These are phyloP conservation scores for Telmatochromis brichardi DNA, from an alignment of 2,113 vertebrate genomes.

Conservation along the genomic window DNA sequence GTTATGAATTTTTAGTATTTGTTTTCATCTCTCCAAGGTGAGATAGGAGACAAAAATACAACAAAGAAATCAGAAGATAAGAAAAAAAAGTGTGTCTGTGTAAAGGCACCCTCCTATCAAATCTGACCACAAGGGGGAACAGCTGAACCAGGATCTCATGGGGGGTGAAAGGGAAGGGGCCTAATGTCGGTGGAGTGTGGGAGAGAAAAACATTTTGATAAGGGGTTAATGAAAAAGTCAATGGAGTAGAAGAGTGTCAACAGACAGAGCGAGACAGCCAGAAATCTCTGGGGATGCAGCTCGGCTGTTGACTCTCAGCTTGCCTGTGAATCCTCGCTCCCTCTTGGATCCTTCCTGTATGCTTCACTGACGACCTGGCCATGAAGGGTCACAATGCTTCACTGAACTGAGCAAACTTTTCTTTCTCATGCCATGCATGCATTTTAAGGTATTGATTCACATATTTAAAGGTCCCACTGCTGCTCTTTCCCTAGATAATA, in stretches of 20 bases:
- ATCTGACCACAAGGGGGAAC: slow-evolving; percentile 59
- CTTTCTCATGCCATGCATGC: slow-evolving; percentile 5
- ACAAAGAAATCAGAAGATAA: background rate
- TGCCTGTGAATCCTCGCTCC: slow-evolving; percentile 20
- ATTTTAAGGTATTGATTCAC: slow-evolving; percentile 4
- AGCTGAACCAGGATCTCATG: slow-evolving; percentile 17
- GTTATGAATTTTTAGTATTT: background rate
- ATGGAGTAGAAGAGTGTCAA: slow-evolving; percentile 57
- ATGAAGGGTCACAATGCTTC: slow-evolving; percentile 63
- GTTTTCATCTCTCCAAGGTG: background rate
- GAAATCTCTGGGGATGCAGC: slow-evolving; percentile 28
- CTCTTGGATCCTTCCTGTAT: slow-evolving; percentile 43
- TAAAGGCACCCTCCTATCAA: background rate
- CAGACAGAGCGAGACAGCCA: slow-evolving; percentile 34
- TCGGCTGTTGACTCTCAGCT: slow-evolving; percentile 13
- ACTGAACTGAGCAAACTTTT: slow-evolving; percentile 63
- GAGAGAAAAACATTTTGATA: slow-evolving; percentile 65
- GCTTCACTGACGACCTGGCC: slow-evolving; percentile 52
- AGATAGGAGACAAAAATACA: background rate
- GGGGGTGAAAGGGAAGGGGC: background rate
- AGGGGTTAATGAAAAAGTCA: slow-evolving; percentile 68
- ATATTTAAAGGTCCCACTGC: background rate
- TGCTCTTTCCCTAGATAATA: background rate
- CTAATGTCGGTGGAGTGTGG: slow-evolving; percentile 46
- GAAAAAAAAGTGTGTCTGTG: background rate